These are phyloP conservation scores for Palythoa caribaeorum DNA, from an alignment of 92 coral and sea anemone species.

Conservation along the genomic window DNA sequence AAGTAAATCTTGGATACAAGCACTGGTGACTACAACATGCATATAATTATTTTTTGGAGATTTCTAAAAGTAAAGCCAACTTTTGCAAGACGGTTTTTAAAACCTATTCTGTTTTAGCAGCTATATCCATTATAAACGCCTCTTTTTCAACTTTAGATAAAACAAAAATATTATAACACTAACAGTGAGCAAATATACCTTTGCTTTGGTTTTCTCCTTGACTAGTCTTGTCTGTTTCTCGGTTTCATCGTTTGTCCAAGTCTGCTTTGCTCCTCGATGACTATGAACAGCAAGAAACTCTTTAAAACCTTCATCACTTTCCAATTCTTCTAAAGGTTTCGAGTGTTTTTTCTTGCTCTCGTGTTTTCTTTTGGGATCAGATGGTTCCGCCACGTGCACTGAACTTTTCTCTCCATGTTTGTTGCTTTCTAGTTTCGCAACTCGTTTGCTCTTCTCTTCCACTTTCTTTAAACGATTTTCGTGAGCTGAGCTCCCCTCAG, in stretches of 20 bases:
- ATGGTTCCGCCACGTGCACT: slow-evolving; percentile 11
- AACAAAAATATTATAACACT: background rate
- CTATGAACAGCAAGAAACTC: slow-evolving; percentile 88
- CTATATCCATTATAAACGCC: background rate
- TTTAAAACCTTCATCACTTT: slow-evolving; percentile 81
- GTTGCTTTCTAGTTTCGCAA: background rate
- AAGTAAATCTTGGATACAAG: no score
- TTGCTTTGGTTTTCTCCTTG: slow-evolving; percentile 14
- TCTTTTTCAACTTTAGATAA: background rate
- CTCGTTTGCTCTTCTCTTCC: slow-evolving; percentile 33
- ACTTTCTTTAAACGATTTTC: slow-evolving; percentile 65
- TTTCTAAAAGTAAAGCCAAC: no score
- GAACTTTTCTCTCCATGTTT: slow-evolving; percentile 36
- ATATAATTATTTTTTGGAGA: no score
- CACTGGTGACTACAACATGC: no score
- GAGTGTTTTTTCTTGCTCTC: slow-evolving; percentile 65
- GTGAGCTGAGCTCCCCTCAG: slow-evolving; percentile 93
- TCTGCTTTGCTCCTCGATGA: slow-evolving; percentile 68
- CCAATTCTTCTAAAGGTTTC: slow-evolving; percentile 65
- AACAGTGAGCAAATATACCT: background rate
- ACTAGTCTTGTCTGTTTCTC: background rate
- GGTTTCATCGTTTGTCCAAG: slow-evolving; percentile 76
- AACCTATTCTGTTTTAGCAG: no score
- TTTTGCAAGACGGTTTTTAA: no score
- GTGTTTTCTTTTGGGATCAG: background rate